Evolutionary conservation across 1,140 invertebrate genomes (phyloP).

Genomic region (Oryzaephilus surinamensis): DNA sequence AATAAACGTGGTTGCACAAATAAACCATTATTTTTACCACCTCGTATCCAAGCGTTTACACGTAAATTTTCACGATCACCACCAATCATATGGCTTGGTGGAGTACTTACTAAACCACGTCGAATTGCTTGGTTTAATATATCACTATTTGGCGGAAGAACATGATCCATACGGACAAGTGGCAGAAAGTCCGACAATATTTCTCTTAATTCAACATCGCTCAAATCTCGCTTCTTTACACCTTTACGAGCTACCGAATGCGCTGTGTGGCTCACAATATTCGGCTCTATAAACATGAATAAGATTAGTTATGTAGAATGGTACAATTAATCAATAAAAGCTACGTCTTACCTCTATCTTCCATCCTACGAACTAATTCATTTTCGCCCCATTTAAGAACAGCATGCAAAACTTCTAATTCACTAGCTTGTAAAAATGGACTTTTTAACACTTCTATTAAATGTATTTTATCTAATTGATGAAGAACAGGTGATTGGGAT

Average conservation of each 20-base stretch:
- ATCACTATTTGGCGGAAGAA: constrained; percentile 77
- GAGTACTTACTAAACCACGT: constrained; percentile 73
- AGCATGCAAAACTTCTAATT: constrained; percentile 77
- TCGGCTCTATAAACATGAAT: constrained; percentile 66
- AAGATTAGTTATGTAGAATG: not conserved
- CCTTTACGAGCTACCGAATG: constrained; percentile 82
- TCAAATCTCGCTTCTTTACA: constrained; percentile 72
- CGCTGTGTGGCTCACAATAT: constrained; percentile 81
- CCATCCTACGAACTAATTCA: constrained; percentile 67
- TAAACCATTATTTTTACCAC: constrained; percentile 65
- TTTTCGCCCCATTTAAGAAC: constrained; percentile 88
- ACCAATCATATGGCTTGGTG: constrained; percentile 78
- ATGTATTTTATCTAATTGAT: constrained; percentile 71
- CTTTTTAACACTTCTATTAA: constrained; percentile 72
- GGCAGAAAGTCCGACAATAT: constrained; percentile 74
- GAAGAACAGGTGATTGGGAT: constrained; percentile 57
- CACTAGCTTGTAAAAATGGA: constrained; percentile 84
- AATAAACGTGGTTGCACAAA: constrained; percentile 81
- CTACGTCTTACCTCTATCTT: constrained; percentile 54
- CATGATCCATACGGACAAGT: constrained; percentile 79
- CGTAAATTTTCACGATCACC: constrained; percentile 56
- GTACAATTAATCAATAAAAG: not conserved
- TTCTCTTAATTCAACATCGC: constrained; percentile 78
- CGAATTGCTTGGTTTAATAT: constrained; percentile 65
- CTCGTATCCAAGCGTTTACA: constrained; percentile 79